Percentiles rank a stretch among this genome's conserved stretches.
Evolutionary conservation across 2,113 vertebrate genomes (phyloP).

Genomic region (Sturnira hondurensis): DNA sequence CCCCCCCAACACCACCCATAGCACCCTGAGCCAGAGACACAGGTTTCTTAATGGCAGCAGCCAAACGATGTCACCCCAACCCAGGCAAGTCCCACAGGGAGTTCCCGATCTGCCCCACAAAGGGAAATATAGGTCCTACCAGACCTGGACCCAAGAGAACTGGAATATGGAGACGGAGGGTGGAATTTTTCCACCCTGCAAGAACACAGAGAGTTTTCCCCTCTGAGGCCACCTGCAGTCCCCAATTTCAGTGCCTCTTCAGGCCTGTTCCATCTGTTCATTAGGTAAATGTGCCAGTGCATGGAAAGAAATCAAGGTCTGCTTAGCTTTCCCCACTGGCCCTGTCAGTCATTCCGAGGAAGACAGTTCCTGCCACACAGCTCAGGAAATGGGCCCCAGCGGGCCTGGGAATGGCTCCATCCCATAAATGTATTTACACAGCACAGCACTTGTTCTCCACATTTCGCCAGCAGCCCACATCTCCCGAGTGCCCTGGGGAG

Average conservation of each 20-base stretch:
- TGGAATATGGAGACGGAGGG: accelerated
- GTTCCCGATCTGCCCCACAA: neutral
- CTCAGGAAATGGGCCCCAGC: conserved; percentile 18
- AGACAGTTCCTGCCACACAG: conserved; percentile 38
- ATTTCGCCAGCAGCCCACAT: neutral
- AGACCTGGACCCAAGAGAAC: neutral
- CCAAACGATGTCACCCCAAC: neutral
- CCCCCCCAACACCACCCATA: accelerated
- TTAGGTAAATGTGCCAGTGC: conserved; percentile 22
- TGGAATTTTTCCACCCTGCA: neutral
- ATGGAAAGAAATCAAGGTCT: conserved; percentile 52
- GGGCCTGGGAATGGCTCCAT: neutral
- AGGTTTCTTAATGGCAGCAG: neutral
- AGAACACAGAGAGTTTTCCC: neutral
- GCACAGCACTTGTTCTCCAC: neutral
- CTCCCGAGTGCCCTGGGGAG: neutral
- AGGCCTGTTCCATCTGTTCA: neutral
- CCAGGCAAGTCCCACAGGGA: neutral
- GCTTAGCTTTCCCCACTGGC: conserved; percentile 56
- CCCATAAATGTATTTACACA: conserved; percentile 21
- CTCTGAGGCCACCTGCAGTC: neutral
- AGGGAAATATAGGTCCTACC: neutral
- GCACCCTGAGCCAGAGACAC: neutral
- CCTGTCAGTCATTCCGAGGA: conserved; percentile 10
- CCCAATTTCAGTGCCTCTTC: neutral